A percentile compares a stretch with the other conserved stretches of the same genome.
phyloP scores from a whole-genome alignment of 2,113 vertebrate species.

The Ciconia boyciana region DNA sequence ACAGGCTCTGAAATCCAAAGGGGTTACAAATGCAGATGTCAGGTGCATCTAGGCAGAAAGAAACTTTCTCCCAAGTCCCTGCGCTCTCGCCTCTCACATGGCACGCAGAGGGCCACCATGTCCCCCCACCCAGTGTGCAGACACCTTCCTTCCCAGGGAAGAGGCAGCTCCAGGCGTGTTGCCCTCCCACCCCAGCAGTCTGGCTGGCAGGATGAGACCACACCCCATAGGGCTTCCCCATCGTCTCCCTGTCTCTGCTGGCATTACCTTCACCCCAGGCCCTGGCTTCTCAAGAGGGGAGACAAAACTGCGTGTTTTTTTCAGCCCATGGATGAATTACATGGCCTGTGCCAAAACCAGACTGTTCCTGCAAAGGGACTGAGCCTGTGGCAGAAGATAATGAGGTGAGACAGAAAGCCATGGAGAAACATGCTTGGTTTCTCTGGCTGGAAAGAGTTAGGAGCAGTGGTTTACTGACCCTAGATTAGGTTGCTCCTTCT shows the following conservation, averaged over 20 bases:
- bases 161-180: not conserved
- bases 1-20: not conserved
- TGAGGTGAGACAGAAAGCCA: not conserved
- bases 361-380: not conserved
- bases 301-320: not conserved
- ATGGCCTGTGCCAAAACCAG: not conserved
- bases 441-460: not conserved
- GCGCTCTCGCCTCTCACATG: rapidly evolving
- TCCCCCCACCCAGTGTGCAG: rapidly evolving
- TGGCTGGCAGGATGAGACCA: not conserved
- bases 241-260: not conserved
- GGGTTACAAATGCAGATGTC: not conserved
- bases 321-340: not conserved
- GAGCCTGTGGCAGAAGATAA: not conserved
- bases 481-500: not conserved
- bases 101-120: rapidly evolving
- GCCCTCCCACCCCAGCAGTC: not conserved
- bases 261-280: not conserved
- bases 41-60: not conserved
- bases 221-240: not conserved
- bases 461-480: not conserved
- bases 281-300: not conserved
- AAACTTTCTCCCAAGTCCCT: not conserved
- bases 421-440: not conserved
- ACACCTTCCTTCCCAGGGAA: not conserved